Evolutionary conservation across 2,888 invertebrate species (phyloP).

Genomic region (Willowsia nigromaculata): DNA sequence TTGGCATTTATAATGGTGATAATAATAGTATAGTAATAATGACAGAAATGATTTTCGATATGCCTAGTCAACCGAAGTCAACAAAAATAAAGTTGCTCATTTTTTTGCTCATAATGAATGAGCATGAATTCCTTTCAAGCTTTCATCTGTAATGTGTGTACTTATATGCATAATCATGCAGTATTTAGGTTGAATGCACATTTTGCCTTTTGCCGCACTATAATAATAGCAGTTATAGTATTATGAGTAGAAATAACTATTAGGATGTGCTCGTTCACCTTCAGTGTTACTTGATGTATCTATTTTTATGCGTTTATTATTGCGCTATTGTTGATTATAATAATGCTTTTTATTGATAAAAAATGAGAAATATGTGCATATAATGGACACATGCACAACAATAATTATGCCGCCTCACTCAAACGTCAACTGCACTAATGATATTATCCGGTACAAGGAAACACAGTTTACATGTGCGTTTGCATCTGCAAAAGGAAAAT

Average conservation of each 20-base stretch:
- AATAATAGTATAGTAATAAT: neutral
- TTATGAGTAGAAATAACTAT: neutral
- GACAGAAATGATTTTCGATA: neutral
- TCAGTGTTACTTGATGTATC: neutral
- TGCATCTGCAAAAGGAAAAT: neutral
- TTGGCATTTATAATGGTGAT: conserved; percentile 11
- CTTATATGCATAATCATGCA: neutral
- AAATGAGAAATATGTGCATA: too few species aligned
- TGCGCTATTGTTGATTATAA: neutral
- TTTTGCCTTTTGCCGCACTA: neutral
- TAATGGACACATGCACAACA: neutral
- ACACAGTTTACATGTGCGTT: neutral
- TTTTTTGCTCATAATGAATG: neutral
- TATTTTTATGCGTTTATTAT: neutral
- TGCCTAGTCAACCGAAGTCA: neutral
- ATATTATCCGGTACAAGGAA: conserved; percentile 28
- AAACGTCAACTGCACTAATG: neutral
- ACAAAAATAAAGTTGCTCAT: neutral
- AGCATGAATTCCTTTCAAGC: neutral
- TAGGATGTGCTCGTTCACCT: neutral
- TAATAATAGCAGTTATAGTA: neutral
- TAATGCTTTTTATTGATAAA: neutral
- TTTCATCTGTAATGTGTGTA: neutral
- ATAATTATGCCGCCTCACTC: neutral
- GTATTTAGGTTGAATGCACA: neutral